A percentile compares a stretch with the other conserved stretches of the same genome.
phyloP scores from a whole-genome alignment of 2,113 vertebrate genomes.

The Jaculus jaculus region DNA sequence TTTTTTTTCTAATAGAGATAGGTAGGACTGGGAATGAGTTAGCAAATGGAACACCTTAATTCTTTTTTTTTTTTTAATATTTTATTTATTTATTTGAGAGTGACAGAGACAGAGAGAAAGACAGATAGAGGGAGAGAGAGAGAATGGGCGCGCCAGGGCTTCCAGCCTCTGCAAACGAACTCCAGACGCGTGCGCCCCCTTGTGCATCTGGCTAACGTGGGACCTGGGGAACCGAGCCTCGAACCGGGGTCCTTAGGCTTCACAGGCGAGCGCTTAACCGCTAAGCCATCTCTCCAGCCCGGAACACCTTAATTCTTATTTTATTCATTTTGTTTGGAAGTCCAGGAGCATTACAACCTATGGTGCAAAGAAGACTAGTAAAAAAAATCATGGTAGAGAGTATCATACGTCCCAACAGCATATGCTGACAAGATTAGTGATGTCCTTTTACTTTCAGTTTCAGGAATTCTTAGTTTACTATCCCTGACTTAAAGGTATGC shows the following conservation, averaged over 20 bases:
- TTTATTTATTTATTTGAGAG: too few species aligned
- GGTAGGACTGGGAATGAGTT: not conserved
- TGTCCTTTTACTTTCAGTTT: constrained; percentile 6
- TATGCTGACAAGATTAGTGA: not conserved
- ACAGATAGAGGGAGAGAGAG: too few species aligned
- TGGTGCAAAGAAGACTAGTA: not conserved
- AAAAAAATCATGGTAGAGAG: constrained; percentile 2
- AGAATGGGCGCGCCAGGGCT: too few species aligned
- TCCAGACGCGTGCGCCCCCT: too few species aligned
- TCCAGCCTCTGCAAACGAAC: too few species aligned
- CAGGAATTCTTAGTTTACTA: not conserved
- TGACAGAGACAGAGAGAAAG: too few species aligned
- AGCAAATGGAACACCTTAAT: not conserved
- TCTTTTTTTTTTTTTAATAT: too few species aligned
- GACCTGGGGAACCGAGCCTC: too few species aligned
- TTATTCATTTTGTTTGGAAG: constrained; percentile 43
- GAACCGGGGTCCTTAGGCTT: too few species aligned
- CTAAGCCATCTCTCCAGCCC: too few species aligned
- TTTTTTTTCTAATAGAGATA: not conserved
- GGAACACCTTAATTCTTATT: constrained; percentile 38
- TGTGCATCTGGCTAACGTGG: too few species aligned
- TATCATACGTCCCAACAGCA: not conserved
- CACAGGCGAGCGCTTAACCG: too few species aligned
- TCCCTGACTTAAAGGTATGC: not conserved
- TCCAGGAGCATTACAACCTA: not conserved